A percentile compares a stretch with the other conserved stretches of the same genome.
These are phyloP conservation scores for Keiferia lycopersicella DNA, from an alignment of 2,888 invertebrate species.

Conservation along the genomic window DNA sequence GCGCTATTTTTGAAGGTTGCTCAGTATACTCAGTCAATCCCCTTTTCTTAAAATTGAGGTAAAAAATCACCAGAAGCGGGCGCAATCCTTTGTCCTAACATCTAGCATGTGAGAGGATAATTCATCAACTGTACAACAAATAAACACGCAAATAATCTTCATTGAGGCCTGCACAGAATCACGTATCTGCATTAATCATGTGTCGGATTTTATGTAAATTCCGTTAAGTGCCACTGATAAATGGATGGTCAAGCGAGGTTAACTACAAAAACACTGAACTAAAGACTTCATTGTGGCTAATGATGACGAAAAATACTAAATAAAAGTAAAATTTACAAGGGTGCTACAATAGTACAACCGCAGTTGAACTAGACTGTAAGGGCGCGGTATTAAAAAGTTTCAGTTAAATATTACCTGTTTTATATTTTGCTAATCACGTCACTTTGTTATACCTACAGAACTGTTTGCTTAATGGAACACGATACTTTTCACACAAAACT, in stretches of 20 bases:
- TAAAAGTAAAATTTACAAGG: too few relatives aligned
- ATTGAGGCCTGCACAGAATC: slow-evolving; percentile 39
- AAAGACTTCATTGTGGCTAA: slow-evolving; percentile 17
- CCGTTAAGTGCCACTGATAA: slow-evolving; percentile 74
- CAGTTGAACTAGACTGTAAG: too few relatives aligned
- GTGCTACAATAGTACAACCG: too few relatives aligned
- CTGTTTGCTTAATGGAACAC: too few relatives aligned
- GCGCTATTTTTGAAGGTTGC: too few relatives aligned
- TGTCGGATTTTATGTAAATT: slow-evolving; percentile 74
- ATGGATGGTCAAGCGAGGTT: slow-evolving; percentile 67
- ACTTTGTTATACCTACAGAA: too few relatives aligned
- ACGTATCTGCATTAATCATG: slow-evolving; percentile 69
- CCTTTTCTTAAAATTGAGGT: neutral
- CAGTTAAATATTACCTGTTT: too few relatives aligned
- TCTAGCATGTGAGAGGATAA: slow-evolving; percentile 38
- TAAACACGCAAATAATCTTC: slow-evolving; percentile 43
- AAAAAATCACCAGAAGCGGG: neutral
- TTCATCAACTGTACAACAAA: slow-evolving; percentile 46
- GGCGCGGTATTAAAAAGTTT: too few relatives aligned
- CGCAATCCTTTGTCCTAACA: slow-evolving; percentile 32
- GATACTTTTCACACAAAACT: too few relatives aligned
- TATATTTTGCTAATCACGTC: too few relatives aligned
- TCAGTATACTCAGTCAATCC: too few relatives aligned
- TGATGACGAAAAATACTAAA: too few relatives aligned
- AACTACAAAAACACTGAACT: slow-evolving; percentile 36